Evolutionary conservation across 2,888 invertebrate species (phyloP).

Genomic region (Cheilosia grossa): DNA sequence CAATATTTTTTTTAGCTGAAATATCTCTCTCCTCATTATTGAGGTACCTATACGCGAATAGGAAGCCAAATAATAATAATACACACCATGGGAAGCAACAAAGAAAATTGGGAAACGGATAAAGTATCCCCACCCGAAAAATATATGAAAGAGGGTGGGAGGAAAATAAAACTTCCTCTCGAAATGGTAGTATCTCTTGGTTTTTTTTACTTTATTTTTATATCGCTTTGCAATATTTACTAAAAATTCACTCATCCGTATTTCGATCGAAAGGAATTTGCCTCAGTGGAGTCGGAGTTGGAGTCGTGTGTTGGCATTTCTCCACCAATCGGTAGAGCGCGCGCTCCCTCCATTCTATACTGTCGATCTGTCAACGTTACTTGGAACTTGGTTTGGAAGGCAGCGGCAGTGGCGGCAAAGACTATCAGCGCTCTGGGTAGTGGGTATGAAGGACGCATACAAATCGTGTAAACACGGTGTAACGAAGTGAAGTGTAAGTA

Average conservation of each 20-base stretch:
- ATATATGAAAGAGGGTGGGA: neutral
- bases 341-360: conserved; percentile 11
- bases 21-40: neutral
- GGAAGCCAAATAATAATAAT: conserved; percentile 31
- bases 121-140: conserved; percentile 38
- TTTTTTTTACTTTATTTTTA: conserved; percentile 9
- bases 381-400: conserved; percentile 42
- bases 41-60: neutral
- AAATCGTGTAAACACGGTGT: conserved; percentile 75
- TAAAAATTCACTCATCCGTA: conserved; percentile 67
- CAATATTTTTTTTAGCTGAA: conserved; percentile 23
- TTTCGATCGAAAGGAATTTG: conserved; percentile 65
- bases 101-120: conserved; percentile 41
- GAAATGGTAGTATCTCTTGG: conserved; percentile 5
- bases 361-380: conserved; percentile 68
- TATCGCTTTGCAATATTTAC: conserved; percentile 65
- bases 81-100: conserved; percentile 48
- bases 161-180: conserved; percentile 24
- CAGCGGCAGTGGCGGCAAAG: neutral
- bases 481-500: conserved; percentile 75
- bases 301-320: conserved; percentile 47
- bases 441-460: conserved; percentile 47
- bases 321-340: conserved; percentile 41
- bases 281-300: conserved; percentile 36
- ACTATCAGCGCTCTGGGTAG: neutral